Evolutionary conservation across 2,888 invertebrate species (phyloP), one percentile per base, ranked within the genome.

Genomic region (Acrocyrtus sp.): DNA sequence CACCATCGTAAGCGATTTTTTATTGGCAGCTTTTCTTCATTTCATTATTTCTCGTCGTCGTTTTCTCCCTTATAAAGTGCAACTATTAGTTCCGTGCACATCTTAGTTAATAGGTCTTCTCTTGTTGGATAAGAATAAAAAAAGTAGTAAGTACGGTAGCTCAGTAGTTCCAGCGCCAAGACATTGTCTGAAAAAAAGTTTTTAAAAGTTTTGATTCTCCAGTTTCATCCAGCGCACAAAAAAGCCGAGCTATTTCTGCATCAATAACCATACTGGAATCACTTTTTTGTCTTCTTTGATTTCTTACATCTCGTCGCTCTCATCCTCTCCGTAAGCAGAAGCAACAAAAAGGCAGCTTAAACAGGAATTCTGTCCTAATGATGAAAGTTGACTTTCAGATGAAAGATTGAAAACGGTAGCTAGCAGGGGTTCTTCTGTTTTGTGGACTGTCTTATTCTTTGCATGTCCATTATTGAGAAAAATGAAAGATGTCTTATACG

Each of bases 341-440:
- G 15, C 47, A 19, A 61, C 41, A 63, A 53, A 15, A 53, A 5
- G 4, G 21, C 45, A 54, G 24, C 19, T 56, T n/a, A n/a, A n/a
- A n/a, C n/a, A 53, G 22, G 45, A 69, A 69, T 56, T 56, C 41
- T 50, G 54, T 62, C 69, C 56, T 62, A n/a, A n/a, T n/a, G 62
- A 69, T 69, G 69, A 69, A 51, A 43, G 39, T 56, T 69, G 69
- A 68, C 68, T 68, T 67, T 60, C 6, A 26, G 57, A 62, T 56
- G 69, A 69, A 69, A 62, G 69, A 69, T 69, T 54, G 69, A 69
- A 69, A 62, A 69, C 69, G 62, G 69, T 62, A 69, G 69, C 62
- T 61, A 54, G 69, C 54, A 69, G 69, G 69, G 69, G 69, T 61
- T 51, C 69, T 51, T 68, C 51, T 22, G 22, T 8, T 17, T 26